phyloP scores from a whole-genome alignment of 2,888 invertebrate species.

The Drosophila mercatorum region DNA sequence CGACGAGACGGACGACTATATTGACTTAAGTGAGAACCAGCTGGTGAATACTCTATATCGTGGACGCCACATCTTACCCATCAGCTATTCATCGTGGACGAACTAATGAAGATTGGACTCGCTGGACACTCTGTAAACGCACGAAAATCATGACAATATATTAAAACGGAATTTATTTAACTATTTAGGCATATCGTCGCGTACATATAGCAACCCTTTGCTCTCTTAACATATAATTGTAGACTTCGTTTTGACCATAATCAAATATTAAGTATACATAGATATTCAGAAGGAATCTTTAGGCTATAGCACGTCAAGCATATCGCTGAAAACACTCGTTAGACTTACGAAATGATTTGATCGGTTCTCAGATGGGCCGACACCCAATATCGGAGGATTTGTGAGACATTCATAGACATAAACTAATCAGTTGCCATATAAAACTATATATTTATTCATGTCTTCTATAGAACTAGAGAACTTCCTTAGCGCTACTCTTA shows the following conservation, averaged over 20 bases:
- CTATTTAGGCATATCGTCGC: conserved; percentile 76
- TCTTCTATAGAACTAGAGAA: conserved; percentile 8
- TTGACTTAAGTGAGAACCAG: conserved; percentile 83
- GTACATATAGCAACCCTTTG: conserved; percentile 64
- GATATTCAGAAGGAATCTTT: conserved; percentile 42
- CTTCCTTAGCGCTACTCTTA: conserved; percentile 10
- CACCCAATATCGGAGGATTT: conserved; percentile 16
- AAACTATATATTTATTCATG: conserved; percentile 43
- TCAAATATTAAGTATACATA: conserved; percentile 48
- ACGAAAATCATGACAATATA: conserved; percentile 74
- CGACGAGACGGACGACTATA: conserved; percentile 82
- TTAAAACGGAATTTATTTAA: conserved; percentile 75
- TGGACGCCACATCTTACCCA: conserved; percentile 59
- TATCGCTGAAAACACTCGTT: conserved; percentile 42
- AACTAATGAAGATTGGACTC: conserved; percentile 27
- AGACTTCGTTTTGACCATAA: conserved; percentile 41
- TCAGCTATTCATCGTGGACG: conserved; percentile 58
- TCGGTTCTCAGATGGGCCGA: conserved; percentile 7
- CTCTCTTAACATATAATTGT: conserved; percentile 61
- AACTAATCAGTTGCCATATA: conserved; percentile 36
- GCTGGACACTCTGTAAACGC: conserved; percentile 27
- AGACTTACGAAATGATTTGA: conserved; percentile 15
- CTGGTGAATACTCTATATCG: conserved; percentile 71
- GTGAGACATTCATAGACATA: conserved; percentile 1
- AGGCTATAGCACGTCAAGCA: conserved; percentile 50